Evolutionary conservation across 1,140 invertebrate genomes (phyloP), one percentile per base, ranked within the genome.

Genomic region (Drepana arcuata): DNA sequence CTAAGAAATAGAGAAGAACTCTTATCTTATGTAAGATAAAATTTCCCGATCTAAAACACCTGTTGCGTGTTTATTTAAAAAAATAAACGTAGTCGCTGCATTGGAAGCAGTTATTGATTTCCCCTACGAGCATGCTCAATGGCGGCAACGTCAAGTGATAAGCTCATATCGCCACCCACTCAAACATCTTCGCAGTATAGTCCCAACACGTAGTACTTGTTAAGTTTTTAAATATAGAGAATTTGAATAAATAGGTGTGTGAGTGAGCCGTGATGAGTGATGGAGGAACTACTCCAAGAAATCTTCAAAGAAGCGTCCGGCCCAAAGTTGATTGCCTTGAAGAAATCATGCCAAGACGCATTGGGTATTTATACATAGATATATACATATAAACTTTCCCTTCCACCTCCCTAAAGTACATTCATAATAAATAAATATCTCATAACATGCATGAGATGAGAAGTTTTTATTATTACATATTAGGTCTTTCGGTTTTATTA

Each of bases 231-330:
- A n/a, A n/a, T n/a, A n/a, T n/a, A n/a, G n/a, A n/a, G n/a, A n/a
- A n/a, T n/a, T n/a, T n/a, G n/a, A n/a, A n/a, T n/a, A n/a, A n/a
- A n/a, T 10, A 10, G n/a, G 9, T 5, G 9, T 21, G 24, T 26
- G n/a, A 26, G 24, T n/a, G 4, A 21, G 18, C 9, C 4, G 18
- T 51, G 16, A 37, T 60, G 68, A 79, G n/a, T n/a, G 71, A 93
- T 94, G 92, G 92, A 94, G 86, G 92, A 94, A 85, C 84, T 94
- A 58, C 84, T 94, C 30, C 85, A 91, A 66, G 91, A 92, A 72
- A 89, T 93, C 48, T 87, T 90, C 39, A 92, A 89, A 78, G 92
- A 93, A 79, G 89, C 91, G 37, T 87, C 87, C 40, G 90, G 90
- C 50, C 87, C 88, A 7, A 93, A 93, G 77, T 84, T 92, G 52